Evolutionary conservation across 2,113 vertebrate species (phyloP), one percentile per base, ranked within the genome.

Genomic region (Rhadina sibilatrix): DNA sequence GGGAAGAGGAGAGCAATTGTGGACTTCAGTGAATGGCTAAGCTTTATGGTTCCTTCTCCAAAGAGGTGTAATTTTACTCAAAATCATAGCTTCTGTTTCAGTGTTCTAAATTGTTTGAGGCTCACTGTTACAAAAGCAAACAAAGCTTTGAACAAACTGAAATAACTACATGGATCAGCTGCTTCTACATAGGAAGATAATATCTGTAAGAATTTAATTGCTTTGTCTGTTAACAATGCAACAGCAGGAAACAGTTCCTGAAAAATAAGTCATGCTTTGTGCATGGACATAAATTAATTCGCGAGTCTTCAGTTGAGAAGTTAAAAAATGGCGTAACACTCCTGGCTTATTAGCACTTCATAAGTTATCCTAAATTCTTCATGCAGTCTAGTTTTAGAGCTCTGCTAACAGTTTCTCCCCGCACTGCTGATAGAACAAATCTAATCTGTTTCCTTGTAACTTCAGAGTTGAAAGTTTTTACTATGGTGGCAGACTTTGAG

Each of bases 381-480:
- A 59, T 90, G 54, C 54, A 46, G 63, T 70, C 30, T 66, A 19
- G 56, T 70, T 87, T 87, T 63, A 71, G 83, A 90, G 60, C 31
- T 95, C 50, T 83, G 11, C 47, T 89, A 66, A 59, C 24, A 2
- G 38, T 81, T 93, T 93, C 59, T 92, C 59, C 83, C 76, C 38
- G 44, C 3, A 0, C 60, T 81, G 42, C 90, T 95, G 68, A 93
- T 94, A 93, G 79, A 59, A 71, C 38, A 88, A 93, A 76, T 83
- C 75, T 96, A 86, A 97, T 96, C 94, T 93, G 35, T 86, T 95
- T 77, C 68, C 71, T 90, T 0, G 6, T 93, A 78, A 92, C 60
- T 96, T 77, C 74, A 42, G 68, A 89, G 94, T 47, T 92, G 50
- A 83, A 96, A 93, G 88, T 86, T 90, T 90, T 94, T 78, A 50